Base-by-base conservation (phyloP, 2,888 invertebrate genomes). In the Mythimna vitellina region DNA sequence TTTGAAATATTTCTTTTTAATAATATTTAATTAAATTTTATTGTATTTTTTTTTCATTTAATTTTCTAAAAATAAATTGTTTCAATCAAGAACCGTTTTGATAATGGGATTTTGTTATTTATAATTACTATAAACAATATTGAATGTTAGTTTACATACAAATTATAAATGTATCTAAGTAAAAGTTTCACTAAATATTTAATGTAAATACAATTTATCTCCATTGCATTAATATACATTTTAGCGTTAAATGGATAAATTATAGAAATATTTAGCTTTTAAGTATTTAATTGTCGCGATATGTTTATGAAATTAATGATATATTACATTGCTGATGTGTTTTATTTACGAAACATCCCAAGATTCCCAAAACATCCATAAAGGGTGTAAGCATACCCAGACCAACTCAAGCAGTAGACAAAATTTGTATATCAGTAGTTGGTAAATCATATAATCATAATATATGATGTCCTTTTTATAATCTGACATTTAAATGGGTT, bases 311-410 rank as follows among this genome's bases (percentile, higher is more conserved):
- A 85, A 89, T 82, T 82, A 88, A 86, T 87, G 82, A 86, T 86
- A 86, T 86, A 89, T 90, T 87, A 86, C 78, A 87, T 75, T 86
- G 88, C 88, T 83, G 70, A 80, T 83, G 82, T 85, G 85, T 91
- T 91, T 91, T 85, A 86, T 87, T 91, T 87, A 57, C 7, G 1
- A 54, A 51, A 42, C 49, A 53, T n/a, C 32, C 25, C 32, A 20
- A 53, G 17, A 25, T 20, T 58, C 46, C 57, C 67, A 5, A n/a
- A 56, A 49, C 12, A 35, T 8, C 7, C 14, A 12, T 3, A 12
- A 20, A 49, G 5, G 5, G 49, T 51, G 49, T 51, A 51, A 51
- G 7, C 7, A 49, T 49, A 49, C 49, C 20, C n/a, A 51, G 20
- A 20, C 2, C 20, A 49, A 1, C 49, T 8, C 20, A 49, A 49